Evolutionary conservation across 2,797 vertebrate genomes (phyloP), one percentile per base, ranked within the genome.

Genomic region (Tenualosa ilisha): DNA sequence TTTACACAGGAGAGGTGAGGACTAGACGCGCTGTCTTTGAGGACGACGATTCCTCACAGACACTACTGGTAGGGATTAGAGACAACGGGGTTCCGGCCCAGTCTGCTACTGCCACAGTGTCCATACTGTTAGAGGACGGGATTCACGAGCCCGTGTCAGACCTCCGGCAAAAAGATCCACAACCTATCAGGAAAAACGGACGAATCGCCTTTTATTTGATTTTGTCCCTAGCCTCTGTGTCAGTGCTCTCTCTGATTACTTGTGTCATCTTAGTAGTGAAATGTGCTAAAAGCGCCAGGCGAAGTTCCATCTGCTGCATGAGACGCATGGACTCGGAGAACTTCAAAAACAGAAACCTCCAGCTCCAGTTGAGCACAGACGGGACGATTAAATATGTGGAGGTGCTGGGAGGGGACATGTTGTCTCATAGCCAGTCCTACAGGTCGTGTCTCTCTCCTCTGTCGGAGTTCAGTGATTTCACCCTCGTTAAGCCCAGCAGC

Each of bases 1-100:
- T 86, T 85, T 95, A 93, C 90, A 96, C 96, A 22, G 96, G 95
- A 82, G 96, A 96, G 92, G 93, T 97, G 88, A 95, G 96, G 91
- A 93, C 96, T 87, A 92, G 91, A 40, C 87, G 92, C 0, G 79
- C 86, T 0, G 87, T 92, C 82, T 91, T 88, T 22, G 93, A 96
- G 84, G 87, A 91, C 87, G 94, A 97, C 84, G 89, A 93, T 17
- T 90, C 88, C 15, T 87, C 89, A 83, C 93, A 95, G 82, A 89
- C 86, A 0, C 43, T 95, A 40, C 82, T 92, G 17, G 86, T 91
- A 11, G 13, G 89, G 53, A 94, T 94, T 6, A 89, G 90, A 24
- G 91, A 92, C 26, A 89, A 89, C 85, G 91, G 88, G 81, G 88
- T 92, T 65, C 93, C 93, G 49, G 84, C 91, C 22, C 91, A 92